A percentile compares a stretch with the other conserved stretches of the same genome.
These are phyloP conservation scores for Urophycis tenuis DNA, from an alignment of 2,797 vertebrate species.

Conservation along the genomic window DNA sequence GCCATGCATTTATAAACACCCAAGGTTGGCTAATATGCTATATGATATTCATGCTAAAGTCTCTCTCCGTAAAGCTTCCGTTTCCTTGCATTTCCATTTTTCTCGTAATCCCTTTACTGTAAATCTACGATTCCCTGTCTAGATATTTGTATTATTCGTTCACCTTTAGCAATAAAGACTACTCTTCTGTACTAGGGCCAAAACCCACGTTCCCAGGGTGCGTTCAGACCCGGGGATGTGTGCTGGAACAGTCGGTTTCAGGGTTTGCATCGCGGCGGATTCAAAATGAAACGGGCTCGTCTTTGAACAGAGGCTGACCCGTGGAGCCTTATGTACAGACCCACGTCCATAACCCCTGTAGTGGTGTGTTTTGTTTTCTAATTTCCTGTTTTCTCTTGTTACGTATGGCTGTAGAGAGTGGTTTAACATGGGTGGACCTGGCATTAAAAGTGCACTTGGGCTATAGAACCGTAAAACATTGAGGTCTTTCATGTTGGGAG, in stretches of 20 bases:
- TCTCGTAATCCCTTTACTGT: neutral
- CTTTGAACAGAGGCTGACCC: neutral
- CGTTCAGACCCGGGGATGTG: neutral
- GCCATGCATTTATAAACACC: neutral
- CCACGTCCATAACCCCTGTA: neutral
- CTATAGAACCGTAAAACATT: neutral
- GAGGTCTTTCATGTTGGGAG: neutral
- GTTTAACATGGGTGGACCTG: conserved; percentile 1
- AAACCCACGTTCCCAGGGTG: neutral
- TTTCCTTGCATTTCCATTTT: neutral
- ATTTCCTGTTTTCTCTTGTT: neutral
- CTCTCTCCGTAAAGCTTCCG: neutral
- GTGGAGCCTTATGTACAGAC: neutral
- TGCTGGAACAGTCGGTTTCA: neutral
- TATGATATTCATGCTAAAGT: neutral
- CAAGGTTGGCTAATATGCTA: neutral
- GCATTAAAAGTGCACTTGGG: neutral
- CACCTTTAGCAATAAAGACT: conserved; percentile 3
- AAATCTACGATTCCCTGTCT: neutral
- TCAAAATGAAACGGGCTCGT: neutral
- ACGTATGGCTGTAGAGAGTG: neutral
- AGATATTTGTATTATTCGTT: neutral
- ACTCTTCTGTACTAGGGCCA: neutral
- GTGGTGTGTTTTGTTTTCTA: neutral
- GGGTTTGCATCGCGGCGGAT: neutral